Base-by-base conservation (phyloP, 1,140 invertebrate genomes). In the Propsilocerus akamusi region DNA sequence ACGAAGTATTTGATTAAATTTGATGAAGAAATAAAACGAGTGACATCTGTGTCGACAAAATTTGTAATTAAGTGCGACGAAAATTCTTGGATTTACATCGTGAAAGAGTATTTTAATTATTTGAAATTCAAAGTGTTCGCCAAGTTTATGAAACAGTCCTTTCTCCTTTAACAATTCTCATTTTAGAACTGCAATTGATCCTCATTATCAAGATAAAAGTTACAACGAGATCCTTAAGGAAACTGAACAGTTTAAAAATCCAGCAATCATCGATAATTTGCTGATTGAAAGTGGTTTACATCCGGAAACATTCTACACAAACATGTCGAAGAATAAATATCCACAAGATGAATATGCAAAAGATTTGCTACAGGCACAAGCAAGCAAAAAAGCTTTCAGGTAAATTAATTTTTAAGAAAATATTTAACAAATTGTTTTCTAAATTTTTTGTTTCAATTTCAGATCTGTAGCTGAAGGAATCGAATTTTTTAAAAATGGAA, bases 381-480 rank as follows among this genome's bases (percentile, higher is more conserved):
- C 89, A 22, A 84, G 81, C 58, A 89, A 90, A 62, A 92, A 88
- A 88, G 90, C 91, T 14, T 87, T 90, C 64, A 60, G 60, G 63
- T 65, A 56, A 59, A 58, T 47, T 25, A n/a, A 3, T 47, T 47
- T 47, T 25, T 25, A 26, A 11, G 17, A 10, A 48, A 6, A 10
- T 26, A 1, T 26, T 25, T n/a, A 48, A 17, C 20, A 7, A 5
- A 8, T 14, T 20, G 11, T 30, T n/a, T 30, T 7, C n/a, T 25
- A n/a, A 25, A 14, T 25, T 12, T 25, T 12, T 17, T 46, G 14
- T 2, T 49, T 26, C 30, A n/a, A n/a, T 34, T 48, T 2, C 47
- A 79, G 84, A 58, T 88, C 82, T 60, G 88, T 94, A 20, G 83
- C 85, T 26, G 86, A 93, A 68, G 93, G 93, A 52, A 92, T 97